Base-by-base conservation (phyloP, 1,140 invertebrate genomes). In the Argopecten irradians region DNA sequence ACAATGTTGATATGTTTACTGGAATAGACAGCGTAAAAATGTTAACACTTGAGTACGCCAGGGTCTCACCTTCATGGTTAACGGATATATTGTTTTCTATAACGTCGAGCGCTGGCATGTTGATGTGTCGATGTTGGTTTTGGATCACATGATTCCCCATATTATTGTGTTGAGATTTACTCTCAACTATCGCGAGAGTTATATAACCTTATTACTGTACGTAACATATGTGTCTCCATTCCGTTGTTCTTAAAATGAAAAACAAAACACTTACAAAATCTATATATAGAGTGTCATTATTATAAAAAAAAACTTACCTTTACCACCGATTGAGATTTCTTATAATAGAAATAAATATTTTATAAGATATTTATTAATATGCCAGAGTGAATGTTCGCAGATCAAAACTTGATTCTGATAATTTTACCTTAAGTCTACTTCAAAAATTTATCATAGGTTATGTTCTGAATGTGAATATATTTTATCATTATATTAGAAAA, bases 1-100 rank as follows among this genome's bases (percentile, higher is more conserved):
- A n/a, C n/a, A n/a, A 71, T 28, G 55, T 71, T 71, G 55, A 28
- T 71, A 28, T 71, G 55, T 71, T 28, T 28, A 71, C 55, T 71
- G 55, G 55, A 71, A 1, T 28, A 71, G 55, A n/a, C 55, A 71
- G 55, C n/a, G 55, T 71, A 71, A 71, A 71, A 71, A 71, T 71
- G 14, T 71, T 71, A 71, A 71, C 55, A 71, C 55, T 0, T 71
- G 22, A 71, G 55, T 7, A 11, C 8, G 16, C 55, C 22, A 5
- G n/a, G 55, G 55, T 71, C 22, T 71, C 22, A n/a, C 55, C 22
- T 71, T 71, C 28, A 71, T 71, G 55, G 55, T n/a, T 71, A 28
- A 71, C 5, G 22, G n/a, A 71, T 71, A 71, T 71, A 71, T 71
- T 71, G 55, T 71, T 71, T 71, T 71, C 55, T 71, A 71, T 71